Evolutionary conservation across 2,888 invertebrate genomes (phyloP), one percentile per base, ranked within the genome.

Genomic region (Drosophila monieri): DNA sequence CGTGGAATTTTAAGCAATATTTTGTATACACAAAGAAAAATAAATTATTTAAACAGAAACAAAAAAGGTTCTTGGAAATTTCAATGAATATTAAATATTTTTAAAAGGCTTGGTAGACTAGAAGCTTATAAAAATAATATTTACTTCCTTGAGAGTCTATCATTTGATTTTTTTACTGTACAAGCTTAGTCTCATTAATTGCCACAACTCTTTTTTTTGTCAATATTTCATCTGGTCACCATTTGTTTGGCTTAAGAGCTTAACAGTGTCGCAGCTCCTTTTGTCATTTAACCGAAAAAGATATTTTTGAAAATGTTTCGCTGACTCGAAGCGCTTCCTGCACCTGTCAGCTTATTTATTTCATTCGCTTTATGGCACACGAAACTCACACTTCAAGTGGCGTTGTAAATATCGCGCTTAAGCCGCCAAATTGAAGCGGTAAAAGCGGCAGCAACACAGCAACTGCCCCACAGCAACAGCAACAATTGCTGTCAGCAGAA

Each of bases 361-460:
- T 61, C 55, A 62, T 70, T 64, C 51, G 49, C 30, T 72, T 71
- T 72, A 60, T 60, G 68, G 53, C 39, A 54, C 75, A 64, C 60
- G 58, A 52, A 53, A 66, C 65, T 71, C 61, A 71, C 67, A 78
- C 74, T 78, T 70, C 53, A 62, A 77, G 81, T 77, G 80, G 70
- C 76, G 81, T 57, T 83, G 81, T 86, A 83, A 85, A 83, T 78
- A 83, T 61, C 69, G 74, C 76, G 78, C 73, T 80, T 87, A 84
- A 83, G 88, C 88, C 74, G 85, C 75, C 68, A 83, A 83, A 83
- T 86, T 84, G 80, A 85, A 84, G 76, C 73, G 67, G 39, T 53
- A 61, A 49, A 74, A 66, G 43, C 76, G 59, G 58, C 53, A 68
- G 49, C 72, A 48, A 21, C 57, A 46, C 47, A 56, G 14, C 47